Conservation (phyloP, 2,888 invertebrate species). For the Scaptomyza cyrtandrae region DNA sequence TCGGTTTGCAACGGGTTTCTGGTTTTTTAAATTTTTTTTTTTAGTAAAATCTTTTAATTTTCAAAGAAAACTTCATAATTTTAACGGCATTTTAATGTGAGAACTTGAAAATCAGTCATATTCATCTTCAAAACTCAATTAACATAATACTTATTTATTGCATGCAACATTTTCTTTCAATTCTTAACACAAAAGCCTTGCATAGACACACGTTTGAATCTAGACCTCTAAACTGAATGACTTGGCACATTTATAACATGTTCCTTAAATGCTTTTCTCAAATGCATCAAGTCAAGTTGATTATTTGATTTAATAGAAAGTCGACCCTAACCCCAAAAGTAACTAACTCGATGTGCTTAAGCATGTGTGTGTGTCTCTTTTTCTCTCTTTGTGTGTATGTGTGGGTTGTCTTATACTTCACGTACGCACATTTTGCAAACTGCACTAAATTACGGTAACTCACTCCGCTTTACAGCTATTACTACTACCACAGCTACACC, state of each 20-base stretch:
- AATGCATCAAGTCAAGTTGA: conserved; percentile 32
- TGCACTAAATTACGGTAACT: conserved; percentile 74
- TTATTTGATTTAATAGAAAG: conserved; percentile 57
- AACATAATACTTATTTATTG: not conserved
- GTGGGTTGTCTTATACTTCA: conserved; percentile 46
- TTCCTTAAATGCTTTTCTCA: conserved; percentile 22
- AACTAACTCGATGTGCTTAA: conserved; percentile 12
- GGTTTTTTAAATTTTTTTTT: no score
- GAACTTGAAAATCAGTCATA: no score
- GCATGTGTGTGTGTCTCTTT: not conserved
- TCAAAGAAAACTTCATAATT: no score
- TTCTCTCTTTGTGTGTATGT: not conserved
- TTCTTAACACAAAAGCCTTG: not conserved
- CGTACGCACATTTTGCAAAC: conserved; percentile 76
- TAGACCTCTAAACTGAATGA: not conserved
- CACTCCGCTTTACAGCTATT: conserved; percentile 17
- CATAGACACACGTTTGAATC: not conserved
- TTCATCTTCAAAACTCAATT: not conserved
- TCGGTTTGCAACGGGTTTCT: no score
- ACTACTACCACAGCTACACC: conserved; percentile 1
- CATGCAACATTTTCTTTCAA: not conserved
- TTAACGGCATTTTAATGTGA: no score
- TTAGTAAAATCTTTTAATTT: no score
- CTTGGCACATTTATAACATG: conserved; percentile 4
- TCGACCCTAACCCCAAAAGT: conserved; percentile 31